These are phyloP conservation scores for Epinephelus fuscoguttatus DNA, from an alignment of 2,113 vertebrate species.

Conservation along the genomic window DNA sequence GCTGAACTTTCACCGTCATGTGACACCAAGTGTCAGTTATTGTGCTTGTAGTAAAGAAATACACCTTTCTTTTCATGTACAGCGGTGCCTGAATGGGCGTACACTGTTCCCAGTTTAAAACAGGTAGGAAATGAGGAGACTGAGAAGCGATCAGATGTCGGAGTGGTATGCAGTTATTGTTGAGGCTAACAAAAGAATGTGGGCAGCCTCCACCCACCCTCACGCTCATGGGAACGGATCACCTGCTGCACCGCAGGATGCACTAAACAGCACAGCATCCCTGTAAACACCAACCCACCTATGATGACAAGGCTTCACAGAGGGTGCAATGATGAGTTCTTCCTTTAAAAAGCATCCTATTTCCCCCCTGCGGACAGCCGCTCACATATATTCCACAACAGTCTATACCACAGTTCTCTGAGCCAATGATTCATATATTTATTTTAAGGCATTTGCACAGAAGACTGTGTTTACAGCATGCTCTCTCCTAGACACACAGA, in stretches of 20 bases:
- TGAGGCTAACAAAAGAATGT: conserved; percentile 66
- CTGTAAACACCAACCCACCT: conserved; percentile 5
- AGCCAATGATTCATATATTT: conserved; percentile 31
- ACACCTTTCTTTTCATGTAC: conserved; percentile 41
- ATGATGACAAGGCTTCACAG: conserved; percentile 14
- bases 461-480: conserved; percentile 37
- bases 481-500: conserved; percentile 18
- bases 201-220: conserved; percentile 36
- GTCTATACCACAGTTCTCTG: conserved; percentile 9
- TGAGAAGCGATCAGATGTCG: conserved; percentile 62
- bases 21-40: conserved; percentile 50
- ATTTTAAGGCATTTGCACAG: conserved; percentile 27
- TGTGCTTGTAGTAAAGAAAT: conserved; percentile 16
- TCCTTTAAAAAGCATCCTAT: not conserved
- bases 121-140: conserved; percentile 42
- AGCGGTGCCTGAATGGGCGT: conserved; percentile 26
- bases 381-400: conserved; percentile 18
- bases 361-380: not conserved
- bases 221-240: conserved; percentile 50
- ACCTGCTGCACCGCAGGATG: conserved; percentile 42
- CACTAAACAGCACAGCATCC: conserved; percentile 31
- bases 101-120: conserved; percentile 35
- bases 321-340: not conserved
- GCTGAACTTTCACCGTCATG: conserved; percentile 44
- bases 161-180: conserved; percentile 54